phyloP scores from a whole-genome alignment of 2,113 vertebrate species.

The Psophia crepitans region DNA sequence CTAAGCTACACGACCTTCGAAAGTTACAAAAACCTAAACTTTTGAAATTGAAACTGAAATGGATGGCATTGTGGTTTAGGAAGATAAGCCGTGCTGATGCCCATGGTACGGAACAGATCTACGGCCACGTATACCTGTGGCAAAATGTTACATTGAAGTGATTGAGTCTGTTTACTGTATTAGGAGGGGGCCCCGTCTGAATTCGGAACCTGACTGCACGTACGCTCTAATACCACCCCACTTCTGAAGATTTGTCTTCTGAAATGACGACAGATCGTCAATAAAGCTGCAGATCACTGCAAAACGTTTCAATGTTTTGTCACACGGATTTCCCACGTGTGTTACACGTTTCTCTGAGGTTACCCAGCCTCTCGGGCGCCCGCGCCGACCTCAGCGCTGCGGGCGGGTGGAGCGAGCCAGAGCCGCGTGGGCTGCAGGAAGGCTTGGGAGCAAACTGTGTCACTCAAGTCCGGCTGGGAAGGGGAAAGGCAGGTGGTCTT shows the following conservation, averaged over 20 bases:
- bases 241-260: neutral
- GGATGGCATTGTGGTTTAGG: neutral
- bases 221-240: neutral
- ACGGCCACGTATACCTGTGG: too few species aligned
- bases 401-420: neutral
- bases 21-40: neutral
- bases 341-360: neutral
- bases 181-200: neutral
- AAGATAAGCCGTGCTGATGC: neutral
- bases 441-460: neutral
- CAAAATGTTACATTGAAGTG: neutral
- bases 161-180: neutral
- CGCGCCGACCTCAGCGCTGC: fast-evolving
- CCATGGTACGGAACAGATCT: neutral
- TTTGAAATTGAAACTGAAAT: neutral
- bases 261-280: neutral
- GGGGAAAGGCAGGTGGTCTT: neutral
- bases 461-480: neutral
- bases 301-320: neutral
- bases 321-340: fast-evolving
- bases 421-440: neutral
- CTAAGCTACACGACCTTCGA: neutral
- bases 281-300: neutral
- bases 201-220: neutral
- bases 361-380: neutral